phyloP scores from a whole-genome alignment of 2,888 invertebrate species.

The Merodon equestris region DNA sequence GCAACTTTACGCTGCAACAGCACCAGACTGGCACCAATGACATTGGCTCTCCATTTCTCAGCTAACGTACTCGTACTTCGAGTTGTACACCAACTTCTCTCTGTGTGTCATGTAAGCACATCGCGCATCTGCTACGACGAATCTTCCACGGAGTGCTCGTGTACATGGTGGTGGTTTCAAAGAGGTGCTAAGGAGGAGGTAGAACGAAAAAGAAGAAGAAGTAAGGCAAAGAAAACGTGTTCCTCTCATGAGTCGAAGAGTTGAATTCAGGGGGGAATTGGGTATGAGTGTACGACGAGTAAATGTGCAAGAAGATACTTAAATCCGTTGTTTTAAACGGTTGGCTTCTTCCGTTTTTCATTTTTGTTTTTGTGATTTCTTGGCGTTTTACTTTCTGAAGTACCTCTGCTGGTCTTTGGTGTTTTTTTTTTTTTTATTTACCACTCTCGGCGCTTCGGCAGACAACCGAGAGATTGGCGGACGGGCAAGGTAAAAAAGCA shows the following conservation, averaged over 20 bases:
- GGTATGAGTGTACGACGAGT: background rate
- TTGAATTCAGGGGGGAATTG: slow-evolving; percentile 16
- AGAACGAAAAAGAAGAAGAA: slow-evolving; percentile 19
- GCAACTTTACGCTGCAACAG: slow-evolving; percentile 41
- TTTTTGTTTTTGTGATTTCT: slow-evolving; percentile 20
- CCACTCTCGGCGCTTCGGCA: slow-evolving; percentile 31
- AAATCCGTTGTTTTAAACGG: slow-evolving; percentile 39
- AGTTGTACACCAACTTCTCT: too few species aligned
- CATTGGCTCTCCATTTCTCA: slow-evolving; percentile 65
- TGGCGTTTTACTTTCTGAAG: slow-evolving; percentile 65
- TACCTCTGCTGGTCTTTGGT: slow-evolving; percentile 43
- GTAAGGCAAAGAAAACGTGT: slow-evolving; percentile 43
- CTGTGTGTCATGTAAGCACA: background rate
- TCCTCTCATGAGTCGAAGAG: slow-evolving; percentile 53
- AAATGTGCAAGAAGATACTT: too few species aligned
- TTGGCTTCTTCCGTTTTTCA: slow-evolving; percentile 58
- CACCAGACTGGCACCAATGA: slow-evolving; percentile 50
- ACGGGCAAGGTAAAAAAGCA: slow-evolving; percentile 54
- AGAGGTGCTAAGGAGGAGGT: slow-evolving; percentile 6
- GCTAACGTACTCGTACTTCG: background rate
- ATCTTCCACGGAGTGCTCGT: slow-evolving; percentile 30
- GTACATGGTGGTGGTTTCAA: slow-evolving; percentile 58
- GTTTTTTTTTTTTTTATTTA: slow-evolving; percentile 34
- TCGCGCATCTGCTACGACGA: slow-evolving; percentile 13
- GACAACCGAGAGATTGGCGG: slow-evolving; percentile 25